These are phyloP conservation scores for Uropsilus gracilis DNA, from an alignment of 2,113 vertebrate species.

Conservation along the genomic window DNA sequence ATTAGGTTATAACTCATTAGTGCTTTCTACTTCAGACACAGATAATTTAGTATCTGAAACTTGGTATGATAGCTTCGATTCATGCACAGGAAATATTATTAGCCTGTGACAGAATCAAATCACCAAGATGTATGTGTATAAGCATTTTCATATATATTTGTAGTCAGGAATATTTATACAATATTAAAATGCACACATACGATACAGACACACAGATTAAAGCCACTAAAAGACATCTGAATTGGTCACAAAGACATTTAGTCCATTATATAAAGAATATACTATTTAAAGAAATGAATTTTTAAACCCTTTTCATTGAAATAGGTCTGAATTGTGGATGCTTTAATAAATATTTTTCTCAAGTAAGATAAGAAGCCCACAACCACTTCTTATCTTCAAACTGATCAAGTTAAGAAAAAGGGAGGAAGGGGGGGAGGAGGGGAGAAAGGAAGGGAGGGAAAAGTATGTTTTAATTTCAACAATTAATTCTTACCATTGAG, in stretches of 20 bases:
- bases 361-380: neutral
- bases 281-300: neutral
- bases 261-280: neutral
- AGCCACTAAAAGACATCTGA: neutral
- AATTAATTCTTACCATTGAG: neutral
- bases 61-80: neutral
- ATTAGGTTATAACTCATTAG: neutral
- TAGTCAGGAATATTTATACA: slow-evolving; percentile 22
- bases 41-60: neutral
- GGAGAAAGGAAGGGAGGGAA: too few relatives aligned
- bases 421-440: rapidly evolving
- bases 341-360: slow-evolving; percentile 3
- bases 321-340: neutral
- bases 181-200: neutral
- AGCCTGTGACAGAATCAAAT: slow-evolving; percentile 8
- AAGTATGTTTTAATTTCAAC: neutral
- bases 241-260: slow-evolving; percentile 3
- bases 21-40: neutral
- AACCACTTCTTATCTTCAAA: neutral
- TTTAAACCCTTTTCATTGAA: neutral
- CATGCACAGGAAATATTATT: slow-evolving; percentile 1
- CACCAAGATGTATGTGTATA: neutral
- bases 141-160: neutral
- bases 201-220: neutral
- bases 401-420: neutral